Percentiles rank a stretch among this genome's conserved stretches.
phyloP scores from a whole-genome alignment of 2,888 invertebrate genomes.

The Timema podura region DNA sequence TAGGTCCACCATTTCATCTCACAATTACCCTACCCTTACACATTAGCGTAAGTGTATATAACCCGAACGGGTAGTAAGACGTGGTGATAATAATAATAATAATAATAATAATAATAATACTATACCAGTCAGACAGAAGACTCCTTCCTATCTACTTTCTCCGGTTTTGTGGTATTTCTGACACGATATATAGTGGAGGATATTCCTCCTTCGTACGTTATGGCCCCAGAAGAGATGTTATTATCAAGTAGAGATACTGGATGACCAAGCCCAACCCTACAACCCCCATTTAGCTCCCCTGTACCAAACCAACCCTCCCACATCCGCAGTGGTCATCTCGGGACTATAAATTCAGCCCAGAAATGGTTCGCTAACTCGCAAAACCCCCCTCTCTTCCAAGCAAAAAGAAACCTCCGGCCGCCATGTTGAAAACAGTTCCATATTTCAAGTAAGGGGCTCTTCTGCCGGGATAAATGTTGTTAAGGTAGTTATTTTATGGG shows the following conservation, averaged over 20 bases:
- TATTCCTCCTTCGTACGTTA: background rate
- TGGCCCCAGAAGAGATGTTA: constrained; percentile 1
- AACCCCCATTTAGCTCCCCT: background rate
- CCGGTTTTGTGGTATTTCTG: background rate
- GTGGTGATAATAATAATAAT: too few species aligned
- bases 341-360: constrained; percentile 28
- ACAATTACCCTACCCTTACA: too few species aligned
- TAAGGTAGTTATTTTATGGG: constrained; percentile 28
- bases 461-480: constrained; percentile 23
- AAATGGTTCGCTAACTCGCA: constrained; percentile 30
- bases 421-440: constrained; percentile 28
- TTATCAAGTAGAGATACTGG: constrained; percentile 23
- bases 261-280: constrained; percentile 15
- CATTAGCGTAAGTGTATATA: too few species aligned
- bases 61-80: too few species aligned
- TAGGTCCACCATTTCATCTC: too few species aligned
- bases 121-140: too few species aligned
- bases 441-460: constrained; percentile 27
- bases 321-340: constrained; percentile 29
- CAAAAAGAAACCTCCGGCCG: constrained; percentile 8
- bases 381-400: constrained; percentile 5
- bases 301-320: background rate
- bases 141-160: too few species aligned
- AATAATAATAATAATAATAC: too few species aligned
- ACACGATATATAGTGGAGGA: constrained; percentile 7